Evolutionary conservation across 2,797 vertebrate genomes (phyloP), one percentile per base, ranked within the genome.

Genomic region (Fratercula arctica): DNA sequence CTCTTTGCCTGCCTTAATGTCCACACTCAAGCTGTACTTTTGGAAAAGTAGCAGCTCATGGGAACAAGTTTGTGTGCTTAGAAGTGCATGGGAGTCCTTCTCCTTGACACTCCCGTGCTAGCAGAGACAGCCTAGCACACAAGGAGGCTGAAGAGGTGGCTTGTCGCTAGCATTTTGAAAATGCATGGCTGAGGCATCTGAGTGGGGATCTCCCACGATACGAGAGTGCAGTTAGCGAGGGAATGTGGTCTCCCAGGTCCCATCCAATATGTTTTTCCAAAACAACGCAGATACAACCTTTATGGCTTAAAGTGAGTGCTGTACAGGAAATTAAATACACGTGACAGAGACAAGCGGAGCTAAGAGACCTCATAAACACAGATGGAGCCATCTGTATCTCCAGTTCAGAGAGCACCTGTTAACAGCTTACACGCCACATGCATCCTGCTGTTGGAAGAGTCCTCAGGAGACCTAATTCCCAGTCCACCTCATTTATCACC

Each of bases 361-460:
- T 87, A 63, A 85, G 86, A 94, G 95, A 93, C 56, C 68, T 93
- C 84, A 39, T 91, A 91, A 96, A 90, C 1, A 4, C 86, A 95
- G 80, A 90, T 64, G 83, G 78, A 94, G 60, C 77, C 86, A 93
- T 94, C 93, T 94, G 94, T 67, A 92, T 88, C 83, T 92, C 56
- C 61, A 77, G 91, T 90, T 95, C 74, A 94, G 90, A 94, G 87
- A 95, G 53, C 95, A 96, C 91, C 94, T 97, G 95, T 89, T 96
- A 96, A 91, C 85, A 87, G 53, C 51, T 91, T 79, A 88, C 46
- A 60, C 66, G 74, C 63, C 84, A 85, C 86, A 56, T 93, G 78
- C n/a, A 75, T 94, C 78, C 81, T 96, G 86, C 86, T 94, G 72
- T 68, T 85, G 72, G 78, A 87, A 66, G 80, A 90, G 80, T 92